Base-by-base conservation (phyloP, 2,113 vertebrate species). In the Turnix velox region DNA sequence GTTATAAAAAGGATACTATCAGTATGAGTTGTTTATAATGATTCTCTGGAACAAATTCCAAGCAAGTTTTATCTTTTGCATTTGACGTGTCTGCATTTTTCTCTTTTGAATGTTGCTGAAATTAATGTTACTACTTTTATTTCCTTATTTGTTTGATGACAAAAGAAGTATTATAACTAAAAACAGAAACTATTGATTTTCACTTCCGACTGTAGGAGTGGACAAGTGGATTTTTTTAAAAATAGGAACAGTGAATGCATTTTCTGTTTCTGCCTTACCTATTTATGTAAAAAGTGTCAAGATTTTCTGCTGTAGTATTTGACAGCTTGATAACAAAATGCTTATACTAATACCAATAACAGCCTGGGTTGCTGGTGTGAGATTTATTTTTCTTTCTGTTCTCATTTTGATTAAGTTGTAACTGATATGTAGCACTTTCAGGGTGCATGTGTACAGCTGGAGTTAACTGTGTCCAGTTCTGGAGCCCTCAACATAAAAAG, bases 251-350 rank as follows among this genome's bases (percentile, higher is more conserved):
- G 49, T 12, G 35, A 69, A 77, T 63, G 40, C 22, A 14, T 85
- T 84, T 84, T 93, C 74, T 73, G 54, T n/a, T 93, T 87, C 91
- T 91, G 91, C 78, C 57, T 58, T 78, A 90, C 92, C 92, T 88
- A 65, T 94, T 95, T 68, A 73, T 71, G n/a, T 84, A 87, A 74
- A 66, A 55, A 68, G 62, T 42, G 39, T 91, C 86, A 65, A 63
- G 62, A 87, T 84, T 52, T 93, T 65, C 63, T 91, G 55, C 71
- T 82, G 78, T 82, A 87, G 43, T 83, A 59, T 72, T 94, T 96
- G 91, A 93, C 84, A 96, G 82, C 72, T 93, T 89, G 89, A 83
- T 89, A 93, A 89, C 82, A 85, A 93, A 92, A 89, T 80, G 74
- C 16, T 18, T 94, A 28, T 93, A 93, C 91, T 84, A 90, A 85